Conservation (phyloP, 2,888 invertebrate genomes). For the Colletes collaris region DNA sequence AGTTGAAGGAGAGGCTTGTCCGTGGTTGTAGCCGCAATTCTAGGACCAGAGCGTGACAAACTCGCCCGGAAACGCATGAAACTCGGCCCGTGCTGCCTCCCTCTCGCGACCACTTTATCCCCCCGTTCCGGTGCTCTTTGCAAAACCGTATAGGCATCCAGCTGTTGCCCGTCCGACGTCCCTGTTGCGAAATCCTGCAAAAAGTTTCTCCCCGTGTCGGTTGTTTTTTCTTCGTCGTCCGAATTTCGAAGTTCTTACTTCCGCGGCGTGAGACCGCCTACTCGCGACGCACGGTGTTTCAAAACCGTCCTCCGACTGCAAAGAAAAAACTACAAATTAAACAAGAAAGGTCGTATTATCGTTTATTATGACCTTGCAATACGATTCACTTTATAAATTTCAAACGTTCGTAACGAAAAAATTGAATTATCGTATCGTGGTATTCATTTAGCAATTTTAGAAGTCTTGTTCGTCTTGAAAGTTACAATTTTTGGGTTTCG, state of each 20-base stretch:
- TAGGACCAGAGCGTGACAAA: slow-evolving; percentile 73
- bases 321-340: too few species aligned
- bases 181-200: slow-evolving; percentile 44
- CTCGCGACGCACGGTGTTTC: too few species aligned
- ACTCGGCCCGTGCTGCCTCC: slow-evolving; percentile 61
- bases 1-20: slow-evolving; percentile 62
- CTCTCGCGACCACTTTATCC: slow-evolving; percentile 45
- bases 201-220: slow-evolving; percentile 19
- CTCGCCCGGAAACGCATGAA: slow-evolving; percentile 74
- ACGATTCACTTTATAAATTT: too few species aligned
- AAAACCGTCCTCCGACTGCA: too few species aligned
- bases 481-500: too few species aligned
- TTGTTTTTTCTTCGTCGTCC: neutral
- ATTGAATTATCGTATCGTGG: too few species aligned
- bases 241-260: neutral
- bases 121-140: slow-evolving; percentile 31
- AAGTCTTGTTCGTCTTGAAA: too few species aligned
- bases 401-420: too few species aligned
- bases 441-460: too few species aligned
- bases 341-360: too few species aligned
- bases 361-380: too few species aligned
- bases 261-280: neutral
- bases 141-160: slow-evolving; percentile 40
- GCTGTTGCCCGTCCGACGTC: slow-evolving; percentile 47
- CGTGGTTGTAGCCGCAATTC: slow-evolving; percentile 72